Conservation (phyloP, 2,888 invertebrate species). For the Coenonympha glycerion region DNA sequence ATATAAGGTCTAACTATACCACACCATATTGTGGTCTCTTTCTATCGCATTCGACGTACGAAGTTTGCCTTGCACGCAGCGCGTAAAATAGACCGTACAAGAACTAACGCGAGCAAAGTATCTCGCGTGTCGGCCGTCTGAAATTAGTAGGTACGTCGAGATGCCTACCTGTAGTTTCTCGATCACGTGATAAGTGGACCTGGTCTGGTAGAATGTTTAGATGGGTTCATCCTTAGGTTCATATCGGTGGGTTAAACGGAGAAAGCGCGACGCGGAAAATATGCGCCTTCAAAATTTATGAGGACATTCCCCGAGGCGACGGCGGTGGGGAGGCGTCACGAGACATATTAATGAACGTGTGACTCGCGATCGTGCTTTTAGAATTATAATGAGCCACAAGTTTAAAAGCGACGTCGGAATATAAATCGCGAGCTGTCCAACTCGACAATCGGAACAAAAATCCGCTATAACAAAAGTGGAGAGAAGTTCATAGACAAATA, state of each 20-base stretch:
- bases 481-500: slow-evolving; percentile 16
- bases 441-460: background rate
- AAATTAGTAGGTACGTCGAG: too few relatives aligned
- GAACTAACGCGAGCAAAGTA: too few relatives aligned
- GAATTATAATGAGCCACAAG: slow-evolving; percentile 50
- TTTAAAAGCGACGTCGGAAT: background rate
- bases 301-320: slow-evolving; percentile 53
- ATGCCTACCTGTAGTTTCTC: too few relatives aligned
- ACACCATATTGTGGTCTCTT: too few relatives aligned
- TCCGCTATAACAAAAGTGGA: slow-evolving; percentile 10
- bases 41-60: too few relatives aligned
- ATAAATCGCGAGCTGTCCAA: background rate
- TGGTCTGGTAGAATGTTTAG: too few relatives aligned
- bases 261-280: slow-evolving; percentile 56
- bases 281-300: slow-evolving; percentile 50
- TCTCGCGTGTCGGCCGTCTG: too few relatives aligned
- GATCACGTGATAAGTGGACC: too few relatives aligned
- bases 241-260: slow-evolving; percentile 50
- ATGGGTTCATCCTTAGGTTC: too few relatives aligned
- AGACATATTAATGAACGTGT: slow-evolving; percentile 56
- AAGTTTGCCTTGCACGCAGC: too few relatives aligned
- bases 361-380: slow-evolving; percentile 43
- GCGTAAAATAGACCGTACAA: too few relatives aligned
- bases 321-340: slow-evolving; percentile 43
- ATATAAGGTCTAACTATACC: too few relatives aligned